Percentiles rank a stretch among this genome's conserved stretches.
phyloP scores from a whole-genome alignment of 2,797 vertebrate species.

The Poeciliopsis turneri region DNA sequence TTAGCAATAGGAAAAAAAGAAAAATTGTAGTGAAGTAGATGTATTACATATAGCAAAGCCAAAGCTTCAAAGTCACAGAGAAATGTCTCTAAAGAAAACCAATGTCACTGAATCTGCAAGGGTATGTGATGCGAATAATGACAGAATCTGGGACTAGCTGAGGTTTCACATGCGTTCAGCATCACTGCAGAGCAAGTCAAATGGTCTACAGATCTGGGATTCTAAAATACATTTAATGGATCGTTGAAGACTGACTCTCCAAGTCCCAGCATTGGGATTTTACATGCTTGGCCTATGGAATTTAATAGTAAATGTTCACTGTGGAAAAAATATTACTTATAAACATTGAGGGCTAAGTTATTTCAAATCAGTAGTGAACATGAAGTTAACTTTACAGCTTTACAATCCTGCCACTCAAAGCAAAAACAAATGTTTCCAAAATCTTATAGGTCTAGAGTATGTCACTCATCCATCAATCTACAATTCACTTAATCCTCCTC shows the following conservation, averaged over 20 bases:
- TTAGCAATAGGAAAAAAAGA: constrained; percentile 15
- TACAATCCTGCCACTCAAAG: not conserved
- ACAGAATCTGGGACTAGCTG: constrained; percentile 56
- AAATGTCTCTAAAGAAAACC: constrained; percentile 64
- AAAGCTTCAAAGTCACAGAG: constrained; percentile 45
- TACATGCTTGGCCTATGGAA: constrained; percentile 48
- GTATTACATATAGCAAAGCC: constrained; percentile 26
- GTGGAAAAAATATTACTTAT: constrained; percentile 6
- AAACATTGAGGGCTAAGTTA: constrained; percentile 1
- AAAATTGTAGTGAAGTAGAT: constrained; percentile 20
- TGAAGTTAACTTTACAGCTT: constrained; percentile 11
- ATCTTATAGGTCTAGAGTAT: not conserved
- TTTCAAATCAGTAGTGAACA: constrained; percentile 8
- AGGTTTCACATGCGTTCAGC: constrained; percentile 69
- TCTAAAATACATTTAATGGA: constrained; percentile 70
- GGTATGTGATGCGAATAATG: constrained; percentile 67
- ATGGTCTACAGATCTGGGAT: constrained; percentile 65
- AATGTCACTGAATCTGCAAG: constrained; percentile 63
- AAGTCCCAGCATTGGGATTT: constrained; percentile 60
- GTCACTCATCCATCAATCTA: not conserved
- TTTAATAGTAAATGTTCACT: constrained; percentile 5
- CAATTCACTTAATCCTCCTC: not conserved
- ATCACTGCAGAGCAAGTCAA: constrained; percentile 69
- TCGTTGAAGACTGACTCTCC: constrained; percentile 66
- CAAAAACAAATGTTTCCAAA: not conserved